Conservation (phyloP, 2,113 vertebrate species). For the Pseudois nayaur region DNA sequence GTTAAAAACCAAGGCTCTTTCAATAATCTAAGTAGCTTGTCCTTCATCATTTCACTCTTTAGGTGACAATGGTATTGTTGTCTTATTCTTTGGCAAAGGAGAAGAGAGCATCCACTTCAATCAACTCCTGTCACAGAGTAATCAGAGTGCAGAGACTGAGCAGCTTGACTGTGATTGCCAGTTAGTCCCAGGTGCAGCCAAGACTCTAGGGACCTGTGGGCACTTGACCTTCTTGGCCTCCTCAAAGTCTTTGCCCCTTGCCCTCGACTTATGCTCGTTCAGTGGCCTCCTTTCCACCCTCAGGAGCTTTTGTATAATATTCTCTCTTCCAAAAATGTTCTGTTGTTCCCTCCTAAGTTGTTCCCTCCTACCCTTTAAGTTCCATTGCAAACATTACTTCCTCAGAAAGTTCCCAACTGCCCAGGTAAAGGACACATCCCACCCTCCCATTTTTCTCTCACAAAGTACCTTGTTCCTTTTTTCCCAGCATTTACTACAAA, state of each 20-base stretch:
- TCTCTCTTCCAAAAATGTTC: not conserved
- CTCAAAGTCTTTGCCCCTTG: no score
- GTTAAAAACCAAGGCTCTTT: not conserved
- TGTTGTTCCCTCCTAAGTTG: not conserved
- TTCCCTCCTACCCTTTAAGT: not conserved
- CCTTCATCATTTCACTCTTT: not conserved
- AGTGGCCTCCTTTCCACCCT: not conserved
- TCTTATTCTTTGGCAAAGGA: not conserved
- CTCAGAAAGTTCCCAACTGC: not conserved
- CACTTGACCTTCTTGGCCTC: not conserved
- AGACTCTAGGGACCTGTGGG: accelerated
- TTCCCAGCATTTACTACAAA: not conserved
- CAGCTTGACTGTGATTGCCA: not conserved
- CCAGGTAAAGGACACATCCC: not conserved
- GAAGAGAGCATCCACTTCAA: not conserved
- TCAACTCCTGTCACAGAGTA: not conserved
- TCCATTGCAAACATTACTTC: not conserved
- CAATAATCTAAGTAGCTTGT: not conserved
- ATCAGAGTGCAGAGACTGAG: not conserved
- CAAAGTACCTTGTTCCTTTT: not conserved
- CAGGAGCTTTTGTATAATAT: not conserved
- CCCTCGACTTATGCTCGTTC: not conserved
- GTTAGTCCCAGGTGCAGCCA: not conserved
- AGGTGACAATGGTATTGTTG: not conserved
- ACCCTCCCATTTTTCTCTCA: not conserved